Conservation (phyloP, 1,140 invertebrate species). For the Chironomus striatipennis region DNA sequence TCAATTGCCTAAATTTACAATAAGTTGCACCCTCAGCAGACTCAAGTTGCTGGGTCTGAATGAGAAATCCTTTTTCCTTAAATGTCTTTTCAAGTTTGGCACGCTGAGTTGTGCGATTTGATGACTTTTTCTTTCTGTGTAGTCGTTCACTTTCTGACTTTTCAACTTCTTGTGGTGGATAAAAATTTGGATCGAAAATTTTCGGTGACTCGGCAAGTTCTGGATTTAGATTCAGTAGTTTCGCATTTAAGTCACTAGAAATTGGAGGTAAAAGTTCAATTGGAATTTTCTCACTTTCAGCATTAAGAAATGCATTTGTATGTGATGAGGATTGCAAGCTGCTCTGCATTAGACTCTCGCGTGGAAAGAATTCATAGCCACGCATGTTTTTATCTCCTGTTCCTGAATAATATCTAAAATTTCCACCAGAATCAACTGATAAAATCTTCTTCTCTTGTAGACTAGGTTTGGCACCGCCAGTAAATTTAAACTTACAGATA, state of each 20-base stretch:
- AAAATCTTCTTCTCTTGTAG: slow-evolving; percentile 85
- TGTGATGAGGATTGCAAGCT: slow-evolving; percentile 40
- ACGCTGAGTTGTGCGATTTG: slow-evolving; percentile 69
- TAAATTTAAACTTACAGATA: slow-evolving; percentile 90
- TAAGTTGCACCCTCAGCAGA: slow-evolving; percentile 87
- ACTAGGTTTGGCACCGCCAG: slow-evolving; percentile 75
- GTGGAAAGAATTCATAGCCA: slow-evolving; percentile 66
- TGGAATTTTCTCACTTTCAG: slow-evolving; percentile 46
- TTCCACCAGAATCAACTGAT: slow-evolving; percentile 75
- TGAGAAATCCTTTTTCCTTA: slow-evolving; percentile 84
- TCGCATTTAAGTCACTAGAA: slow-evolving; percentile 37
- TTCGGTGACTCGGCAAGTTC: slow-evolving; percentile 27
- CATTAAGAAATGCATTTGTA: slow-evolving; percentile 44
- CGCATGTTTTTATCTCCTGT: slow-evolving; percentile 65
- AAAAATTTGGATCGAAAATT: slow-evolving; percentile 1
- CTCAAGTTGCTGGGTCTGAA: slow-evolving; percentile 85
- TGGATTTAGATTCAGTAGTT: slow-evolving; percentile 40
- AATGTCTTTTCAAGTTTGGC: slow-evolving; percentile 87
- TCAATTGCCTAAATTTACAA: slow-evolving; percentile 83
- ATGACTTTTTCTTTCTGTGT: slow-evolving; percentile 40
- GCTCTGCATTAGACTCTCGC: slow-evolving; percentile 54
- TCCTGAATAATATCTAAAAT: slow-evolving; percentile 75
- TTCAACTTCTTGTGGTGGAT: neutral
- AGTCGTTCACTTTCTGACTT: neutral
- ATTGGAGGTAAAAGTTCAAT: slow-evolving; percentile 39